Conservation (phyloP, 2,797 vertebrate genomes). For the Gobio occitaniae region DNA sequence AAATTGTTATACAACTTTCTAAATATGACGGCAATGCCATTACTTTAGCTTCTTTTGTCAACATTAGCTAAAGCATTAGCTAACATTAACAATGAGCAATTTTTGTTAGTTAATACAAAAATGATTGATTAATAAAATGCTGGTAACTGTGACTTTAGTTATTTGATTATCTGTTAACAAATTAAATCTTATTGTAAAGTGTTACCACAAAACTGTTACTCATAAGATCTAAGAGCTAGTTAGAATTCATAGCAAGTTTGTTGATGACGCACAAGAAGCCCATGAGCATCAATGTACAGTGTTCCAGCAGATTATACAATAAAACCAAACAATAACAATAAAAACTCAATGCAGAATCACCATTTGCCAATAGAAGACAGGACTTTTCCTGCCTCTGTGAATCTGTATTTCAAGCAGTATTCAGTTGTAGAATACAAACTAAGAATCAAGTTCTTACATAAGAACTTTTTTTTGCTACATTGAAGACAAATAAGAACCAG, state of each 20-base stretch:
- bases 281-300: not conserved
- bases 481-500: slow-evolving; percentile 45
- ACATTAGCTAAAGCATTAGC: not conserved
- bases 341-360: not conserved
- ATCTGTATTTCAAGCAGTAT: not conserved
- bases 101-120: not conserved
- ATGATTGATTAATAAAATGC: not conserved
- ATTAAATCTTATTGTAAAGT: not conserved
- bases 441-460: not conserved
- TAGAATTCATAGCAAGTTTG: not conserved
- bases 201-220: not conserved
- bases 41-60: not conserved
- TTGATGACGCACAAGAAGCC: not conserved
- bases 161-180: not conserved
- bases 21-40: not conserved
- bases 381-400: not conserved
- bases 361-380: slow-evolving; percentile 9
- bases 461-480: too few relatives aligned
- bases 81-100: not conserved
- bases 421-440: slow-evolving; percentile 9
- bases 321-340: not conserved
- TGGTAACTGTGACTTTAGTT: not conserved
- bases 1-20: not conserved
- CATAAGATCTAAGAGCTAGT: not conserved
- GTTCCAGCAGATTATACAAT: not conserved